These are phyloP conservation scores for Sanderia malayensis DNA, from an alignment of 30 jellyfish, hydroid and myxozoan genomes.

Conservation along the genomic window DNA sequence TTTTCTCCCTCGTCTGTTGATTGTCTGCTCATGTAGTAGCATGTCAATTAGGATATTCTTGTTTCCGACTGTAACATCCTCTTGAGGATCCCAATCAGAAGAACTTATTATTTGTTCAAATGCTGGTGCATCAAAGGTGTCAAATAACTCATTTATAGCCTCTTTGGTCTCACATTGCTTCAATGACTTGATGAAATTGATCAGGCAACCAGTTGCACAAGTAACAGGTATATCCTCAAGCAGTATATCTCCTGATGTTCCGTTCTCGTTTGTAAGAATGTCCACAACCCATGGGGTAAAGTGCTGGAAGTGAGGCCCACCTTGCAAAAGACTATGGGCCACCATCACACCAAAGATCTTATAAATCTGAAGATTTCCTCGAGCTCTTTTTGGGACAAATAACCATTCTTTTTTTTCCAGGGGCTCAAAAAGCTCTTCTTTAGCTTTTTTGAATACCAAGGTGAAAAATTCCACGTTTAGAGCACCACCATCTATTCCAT, in stretches of 20 bases:
- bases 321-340: constrained; percentile 47
- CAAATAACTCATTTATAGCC: constrained; percentile 30
- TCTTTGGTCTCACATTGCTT: constrained; percentile 6
- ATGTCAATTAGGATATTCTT: constrained; percentile 11
- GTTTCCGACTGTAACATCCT: constrained; percentile 9
- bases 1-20: constrained; percentile 37
- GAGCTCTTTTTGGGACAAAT: constrained; percentile 44
- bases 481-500: constrained; percentile 1
- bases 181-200: constrained; percentile 23
- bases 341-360: constrained; percentile 44
- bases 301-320: constrained; percentile 42
- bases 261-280: constrained; percentile 28
- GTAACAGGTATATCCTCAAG: constrained; percentile 25
- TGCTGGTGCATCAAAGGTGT: constrained; percentile 60
- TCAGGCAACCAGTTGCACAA: constrained; percentile 21
- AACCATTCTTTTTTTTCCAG: neutral
- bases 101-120: constrained; percentile 42
- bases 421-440: neutral
- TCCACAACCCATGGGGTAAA: constrained; percentile 17
- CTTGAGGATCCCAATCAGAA: constrained; percentile 34
- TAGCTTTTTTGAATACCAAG: constrained; percentile 15
- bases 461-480: constrained; percentile 8
- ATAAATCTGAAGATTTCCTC: constrained; percentile 43
- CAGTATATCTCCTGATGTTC: constrained; percentile 12
- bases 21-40: constrained; percentile 25